phyloP scores from a whole-genome alignment of 2,888 invertebrate species.

The Apodemia duryi region DNA sequence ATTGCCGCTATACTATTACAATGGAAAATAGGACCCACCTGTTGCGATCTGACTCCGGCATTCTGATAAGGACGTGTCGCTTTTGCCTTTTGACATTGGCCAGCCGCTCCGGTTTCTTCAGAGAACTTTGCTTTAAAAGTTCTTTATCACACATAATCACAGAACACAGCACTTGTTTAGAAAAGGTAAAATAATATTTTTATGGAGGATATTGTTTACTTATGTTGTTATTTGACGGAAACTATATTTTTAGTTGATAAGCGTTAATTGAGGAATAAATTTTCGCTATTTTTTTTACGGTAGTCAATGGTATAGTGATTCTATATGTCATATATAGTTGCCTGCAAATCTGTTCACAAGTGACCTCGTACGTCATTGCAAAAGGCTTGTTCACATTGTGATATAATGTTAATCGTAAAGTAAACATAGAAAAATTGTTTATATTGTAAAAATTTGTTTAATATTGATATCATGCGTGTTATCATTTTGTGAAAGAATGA shows the following conservation, averaged over 20 bases:
- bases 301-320: constrained; percentile 29
- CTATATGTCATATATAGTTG: constrained; percentile 30
- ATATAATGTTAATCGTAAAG: constrained; percentile 9
- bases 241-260: too few species aligned
- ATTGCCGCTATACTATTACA: not conserved
- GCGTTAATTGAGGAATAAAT: constrained; percentile 1
- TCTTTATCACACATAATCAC: constrained; percentile 53
- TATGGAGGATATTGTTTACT: too few species aligned
- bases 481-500: too few species aligned
- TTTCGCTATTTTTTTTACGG: constrained; percentile 25
- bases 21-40: constrained; percentile 40
- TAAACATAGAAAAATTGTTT: not conserved
- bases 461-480: not conserved
- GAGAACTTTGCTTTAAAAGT: constrained; percentile 51
- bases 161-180: constrained; percentile 19
- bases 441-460: not conserved
- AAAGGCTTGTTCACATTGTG: constrained; percentile 32
- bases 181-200: too few species aligned
- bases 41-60: constrained; percentile 48
- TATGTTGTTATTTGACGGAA: too few species aligned
- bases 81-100: constrained; percentile 40
- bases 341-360: constrained; percentile 28
- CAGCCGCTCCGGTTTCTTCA: constrained; percentile 44
- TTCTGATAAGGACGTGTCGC: constrained; percentile 54
- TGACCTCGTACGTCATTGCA: constrained; percentile 32